Percentiles rank a stretch among this genome's conserved stretches.
Evolutionary conservation across 1,140 invertebrate genomes (phyloP).

Genomic region (Mercenaria mercenaria): DNA sequence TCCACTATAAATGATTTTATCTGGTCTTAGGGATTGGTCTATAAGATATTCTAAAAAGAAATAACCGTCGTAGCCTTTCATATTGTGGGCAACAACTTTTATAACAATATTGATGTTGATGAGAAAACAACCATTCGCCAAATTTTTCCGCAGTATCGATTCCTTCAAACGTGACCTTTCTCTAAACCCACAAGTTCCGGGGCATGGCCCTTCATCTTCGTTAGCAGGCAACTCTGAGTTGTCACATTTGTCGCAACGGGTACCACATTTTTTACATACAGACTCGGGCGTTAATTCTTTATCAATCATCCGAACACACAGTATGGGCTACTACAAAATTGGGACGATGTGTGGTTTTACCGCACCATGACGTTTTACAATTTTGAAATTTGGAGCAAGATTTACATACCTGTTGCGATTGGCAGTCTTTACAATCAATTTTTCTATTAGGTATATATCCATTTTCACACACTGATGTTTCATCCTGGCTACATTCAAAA

Average conservation of each 20-base stretch:
- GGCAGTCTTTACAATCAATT: not conserved
- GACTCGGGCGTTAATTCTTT: not conserved
- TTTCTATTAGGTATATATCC: constrained; percentile 34
- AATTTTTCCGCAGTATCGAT: constrained; percentile 8
- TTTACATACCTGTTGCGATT: constrained; percentile 2
- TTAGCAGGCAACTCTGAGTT: not conserved
- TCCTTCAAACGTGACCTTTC: constrained; percentile 46
- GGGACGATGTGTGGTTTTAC: constrained; percentile 7
- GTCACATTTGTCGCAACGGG: constrained; percentile 39
- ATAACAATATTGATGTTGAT: constrained; percentile 17
- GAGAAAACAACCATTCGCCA: constrained; percentile 52
- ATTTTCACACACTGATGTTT: not conserved
- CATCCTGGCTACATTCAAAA: constrained; percentile 49
- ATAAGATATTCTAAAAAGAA: constrained; percentile 42
- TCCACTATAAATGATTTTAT: constrained; percentile 26
- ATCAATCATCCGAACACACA: not conserved
- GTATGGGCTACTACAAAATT: constrained; percentile 57
- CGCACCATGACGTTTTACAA: constrained; percentile 34
- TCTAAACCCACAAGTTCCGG: constrained; percentile 33
- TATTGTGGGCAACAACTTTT: constrained; percentile 40
- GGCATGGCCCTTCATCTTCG: not conserved
- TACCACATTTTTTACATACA: constrained; percentile 33
- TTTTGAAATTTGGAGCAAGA: constrained; percentile 20
- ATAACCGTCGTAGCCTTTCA: constrained; percentile 44
- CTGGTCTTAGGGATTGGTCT: constrained; percentile 6